phyloP scores from a whole-genome alignment of 1,140 invertebrate genomes.

The Ceratitis capitata region DNA sequence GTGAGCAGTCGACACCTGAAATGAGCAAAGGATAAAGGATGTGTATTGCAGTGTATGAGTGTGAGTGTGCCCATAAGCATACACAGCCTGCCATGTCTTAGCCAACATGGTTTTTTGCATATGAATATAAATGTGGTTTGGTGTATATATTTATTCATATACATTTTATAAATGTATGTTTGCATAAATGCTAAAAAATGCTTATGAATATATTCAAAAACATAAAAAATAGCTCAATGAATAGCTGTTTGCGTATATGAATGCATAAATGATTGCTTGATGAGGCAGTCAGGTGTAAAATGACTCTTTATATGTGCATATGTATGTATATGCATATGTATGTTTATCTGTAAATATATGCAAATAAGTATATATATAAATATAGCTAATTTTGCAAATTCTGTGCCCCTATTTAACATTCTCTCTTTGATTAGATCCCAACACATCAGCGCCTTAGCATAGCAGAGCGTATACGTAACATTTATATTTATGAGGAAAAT shows the following conservation, averaged over 20 bases:
- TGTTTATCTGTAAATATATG: neutral
- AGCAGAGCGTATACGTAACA: neutral
- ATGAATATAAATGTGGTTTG: too few species aligned
- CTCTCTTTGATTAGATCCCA: neutral
- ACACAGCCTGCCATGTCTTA: too few species aligned
- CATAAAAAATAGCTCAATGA: slow-evolving; percentile 9
- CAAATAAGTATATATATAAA: neutral
- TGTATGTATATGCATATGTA: neutral
- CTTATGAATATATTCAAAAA: neutral
- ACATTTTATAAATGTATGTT: too few species aligned
- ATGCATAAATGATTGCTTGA: slow-evolving; percentile 2
- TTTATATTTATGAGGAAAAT: neutral
- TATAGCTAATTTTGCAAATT: neutral
- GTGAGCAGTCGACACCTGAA: neutral
- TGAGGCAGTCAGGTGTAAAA: neutral
- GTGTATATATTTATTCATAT: too few species aligned
- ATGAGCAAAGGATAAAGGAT: neutral
- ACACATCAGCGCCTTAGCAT: neutral
- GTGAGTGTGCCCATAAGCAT: too few species aligned
- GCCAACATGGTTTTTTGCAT: neutral
- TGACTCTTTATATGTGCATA: neutral
- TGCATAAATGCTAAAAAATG: neutral
- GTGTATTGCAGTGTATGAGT: neutral
- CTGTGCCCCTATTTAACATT: neutral
- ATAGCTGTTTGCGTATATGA: neutral